These are phyloP conservation scores for Nibea coibor DNA, from an alignment of 2,113 vertebrate genomes.

Conservation along the genomic window DNA sequence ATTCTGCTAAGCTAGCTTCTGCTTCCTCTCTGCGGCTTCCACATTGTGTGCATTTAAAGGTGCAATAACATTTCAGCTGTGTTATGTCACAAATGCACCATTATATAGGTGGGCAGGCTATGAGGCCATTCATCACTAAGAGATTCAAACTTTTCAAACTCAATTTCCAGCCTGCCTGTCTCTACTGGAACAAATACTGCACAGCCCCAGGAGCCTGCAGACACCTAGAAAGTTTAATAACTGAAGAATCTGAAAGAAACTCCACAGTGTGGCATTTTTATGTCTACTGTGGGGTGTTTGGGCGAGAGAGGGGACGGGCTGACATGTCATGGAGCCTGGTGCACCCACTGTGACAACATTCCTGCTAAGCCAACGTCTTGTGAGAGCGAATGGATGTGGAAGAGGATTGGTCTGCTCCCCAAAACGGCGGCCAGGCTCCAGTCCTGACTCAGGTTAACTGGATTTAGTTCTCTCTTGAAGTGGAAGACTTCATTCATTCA, in stretches of 20 bases:
- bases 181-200: slow-evolving; percentile 6
- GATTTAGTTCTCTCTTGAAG: background rate
- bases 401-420: background rate
- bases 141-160: slow-evolving; percentile 32
- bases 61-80: background rate
- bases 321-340: too few species aligned
- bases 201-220: background rate
- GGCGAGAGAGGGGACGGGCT: background rate
- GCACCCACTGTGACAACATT: background rate
- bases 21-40: background rate
- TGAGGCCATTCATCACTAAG: background rate
- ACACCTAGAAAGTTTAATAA: background rate
- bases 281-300: background rate
- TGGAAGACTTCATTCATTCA: too few species aligned
- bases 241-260: background rate
- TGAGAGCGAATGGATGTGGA: background rate
- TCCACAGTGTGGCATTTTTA: background rate
- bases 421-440: background rate
- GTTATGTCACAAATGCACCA: background rate
- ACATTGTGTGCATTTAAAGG: background rate
- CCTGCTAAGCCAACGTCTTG: background rate
- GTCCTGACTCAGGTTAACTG: background rate
- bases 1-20: background rate
- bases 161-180: slow-evolving; percentile 33
- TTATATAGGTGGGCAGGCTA: background rate